Conservation (phyloP, 2,797 vertebrate genomes). For the Myotis planiceps region DNA sequence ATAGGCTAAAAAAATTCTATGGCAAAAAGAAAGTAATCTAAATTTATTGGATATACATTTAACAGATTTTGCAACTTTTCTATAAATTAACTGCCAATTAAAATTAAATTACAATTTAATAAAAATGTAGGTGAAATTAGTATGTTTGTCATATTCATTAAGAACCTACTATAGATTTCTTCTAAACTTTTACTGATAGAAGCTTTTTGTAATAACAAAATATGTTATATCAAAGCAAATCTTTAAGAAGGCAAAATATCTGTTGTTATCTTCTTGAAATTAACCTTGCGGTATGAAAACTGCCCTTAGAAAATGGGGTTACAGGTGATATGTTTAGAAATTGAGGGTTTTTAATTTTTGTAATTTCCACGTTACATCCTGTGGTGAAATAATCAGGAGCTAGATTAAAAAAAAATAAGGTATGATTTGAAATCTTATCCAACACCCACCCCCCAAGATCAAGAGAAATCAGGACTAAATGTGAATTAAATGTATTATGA, state of each 20-base stretch:
- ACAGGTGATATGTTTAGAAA: slow-evolving; percentile 65
- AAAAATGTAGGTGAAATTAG: slow-evolving; percentile 27
- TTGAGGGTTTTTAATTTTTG: slow-evolving; percentile 20
- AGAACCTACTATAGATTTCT: slow-evolving; percentile 71
- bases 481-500: slow-evolving; percentile 78
- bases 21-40: slow-evolving; percentile 43
- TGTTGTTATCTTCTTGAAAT: slow-evolving; percentile 63
- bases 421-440: slow-evolving; percentile 59
- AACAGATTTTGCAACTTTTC: slow-evolving; percentile 4
- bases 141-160: slow-evolving; percentile 31
- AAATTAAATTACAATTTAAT: slow-evolving; percentile 38
- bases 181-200: slow-evolving; percentile 65
- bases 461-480: slow-evolving; percentile 80
- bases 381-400: slow-evolving; percentile 30
- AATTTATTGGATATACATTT: slow-evolving; percentile 18
- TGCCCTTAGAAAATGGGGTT: slow-evolving; percentile 39
- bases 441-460: slow-evolving; percentile 43
- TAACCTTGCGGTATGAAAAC: slow-evolving; percentile 54
- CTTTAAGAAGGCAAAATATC: slow-evolving; percentile 61
- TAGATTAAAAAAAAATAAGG: slow-evolving; percentile 59
- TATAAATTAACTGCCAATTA: slow-evolving; percentile 29
- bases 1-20: slow-evolving; percentile 2
- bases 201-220: slow-evolving; percentile 63
- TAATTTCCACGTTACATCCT: slow-evolving; percentile 66
- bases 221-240: slow-evolving; percentile 69